These are phyloP conservation scores for Eurypyga helias DNA, from an alignment of 2,113 vertebrate genomes.

Conservation along the genomic window DNA sequence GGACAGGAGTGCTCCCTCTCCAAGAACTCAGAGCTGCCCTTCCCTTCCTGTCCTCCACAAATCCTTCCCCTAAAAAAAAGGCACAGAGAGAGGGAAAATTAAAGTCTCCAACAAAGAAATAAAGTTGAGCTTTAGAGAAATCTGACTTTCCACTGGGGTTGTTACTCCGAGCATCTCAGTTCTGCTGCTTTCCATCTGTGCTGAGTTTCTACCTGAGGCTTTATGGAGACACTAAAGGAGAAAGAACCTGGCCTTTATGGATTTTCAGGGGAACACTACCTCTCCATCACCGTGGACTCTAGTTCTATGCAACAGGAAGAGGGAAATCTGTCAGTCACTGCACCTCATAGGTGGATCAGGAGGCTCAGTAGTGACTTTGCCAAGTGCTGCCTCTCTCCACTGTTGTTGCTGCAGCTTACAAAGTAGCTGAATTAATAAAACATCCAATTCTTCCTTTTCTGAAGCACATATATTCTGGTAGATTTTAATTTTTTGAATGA, in stretches of 20 bases:
- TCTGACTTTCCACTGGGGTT: neutral
- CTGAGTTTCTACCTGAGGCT: neutral
- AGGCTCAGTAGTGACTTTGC: neutral
- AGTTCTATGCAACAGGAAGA: neutral
- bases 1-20: neutral
- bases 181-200: neutral
- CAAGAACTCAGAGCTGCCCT: neutral
- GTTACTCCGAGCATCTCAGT: neutral
- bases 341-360: neutral
- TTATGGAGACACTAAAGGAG: neutral
- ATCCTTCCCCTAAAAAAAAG: neutral
- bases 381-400: neutral
- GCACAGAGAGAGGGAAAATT: neutral
- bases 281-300: fast-evolving
- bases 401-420: neutral
- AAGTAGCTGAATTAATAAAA: slow-evolving; percentile 3
- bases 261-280: neutral
- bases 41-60: neutral
- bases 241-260: fast-evolving
- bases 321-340: neutral
- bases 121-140: neutral
- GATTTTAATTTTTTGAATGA: slow-evolving; percentile 34
- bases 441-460: neutral
- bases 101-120: neutral
- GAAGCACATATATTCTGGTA: slow-evolving; percentile 10